Percentiles rank a stretch among this genome's conserved stretches.
These are phyloP conservation scores for Paramormyrops kingsleyae DNA, from an alignment of 2,113 vertebrate species.

Conservation along the genomic window DNA sequence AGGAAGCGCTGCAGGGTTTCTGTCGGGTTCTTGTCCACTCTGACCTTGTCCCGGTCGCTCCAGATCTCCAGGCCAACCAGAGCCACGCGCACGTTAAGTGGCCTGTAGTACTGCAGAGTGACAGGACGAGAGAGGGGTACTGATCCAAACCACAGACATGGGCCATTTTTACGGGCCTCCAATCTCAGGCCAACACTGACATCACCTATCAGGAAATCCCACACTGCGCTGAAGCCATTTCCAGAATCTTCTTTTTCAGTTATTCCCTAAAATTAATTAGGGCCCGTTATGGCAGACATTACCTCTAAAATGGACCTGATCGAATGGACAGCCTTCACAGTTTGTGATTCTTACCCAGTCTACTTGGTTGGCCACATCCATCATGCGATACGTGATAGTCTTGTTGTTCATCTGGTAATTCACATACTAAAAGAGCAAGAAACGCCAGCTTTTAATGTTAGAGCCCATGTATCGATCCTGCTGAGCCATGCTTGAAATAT, in stretches of 20 bases:
- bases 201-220: background rate
- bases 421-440: slow-evolving; percentile 57
- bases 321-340: background rate
- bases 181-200: background rate
- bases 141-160: background rate
- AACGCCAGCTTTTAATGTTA: background rate
- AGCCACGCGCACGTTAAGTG: slow-evolving; percentile 75
- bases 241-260: background rate
- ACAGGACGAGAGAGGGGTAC: background rate
- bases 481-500: background rate
- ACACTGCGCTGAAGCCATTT: background rate
- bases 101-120: slow-evolving; percentile 72
- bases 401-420: slow-evolving; percentile 62
- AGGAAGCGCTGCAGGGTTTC: slow-evolving; percentile 74
- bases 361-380: slow-evolving; percentile 81
- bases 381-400: slow-evolving; percentile 63
- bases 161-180: background rate
- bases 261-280: background rate
- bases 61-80: slow-evolving; percentile 83
- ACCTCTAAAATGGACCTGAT: background rate
- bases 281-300: background rate
- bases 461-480: background rate
- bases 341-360: slow-evolving; percentile 68
- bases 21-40: slow-evolving; percentile 54
- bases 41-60: slow-evolving; percentile 66